These are phyloP conservation scores for Sphyrna mokarran DNA, from an alignment of 2,113 vertebrate species.

Conservation along the genomic window DNA sequence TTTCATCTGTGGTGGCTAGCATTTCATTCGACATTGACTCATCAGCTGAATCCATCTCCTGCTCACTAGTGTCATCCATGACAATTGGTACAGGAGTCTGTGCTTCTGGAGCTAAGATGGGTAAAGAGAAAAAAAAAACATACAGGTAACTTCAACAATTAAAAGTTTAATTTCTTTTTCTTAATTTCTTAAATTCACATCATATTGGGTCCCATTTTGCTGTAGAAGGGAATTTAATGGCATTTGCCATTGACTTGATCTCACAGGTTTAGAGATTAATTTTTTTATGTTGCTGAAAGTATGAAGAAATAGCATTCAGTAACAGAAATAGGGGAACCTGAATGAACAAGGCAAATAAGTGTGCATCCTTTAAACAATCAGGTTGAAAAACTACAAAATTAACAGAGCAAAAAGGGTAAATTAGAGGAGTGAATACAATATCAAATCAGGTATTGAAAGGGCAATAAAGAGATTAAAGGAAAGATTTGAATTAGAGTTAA, in stretches of 20 bases:
- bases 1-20: slow-evolving; percentile 71
- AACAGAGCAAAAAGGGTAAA: not conserved
- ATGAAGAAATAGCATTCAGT: not conserved
- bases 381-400: not conserved
- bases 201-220: not conserved
- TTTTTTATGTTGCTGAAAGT: not conserved
- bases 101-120: slow-evolving; percentile 66
- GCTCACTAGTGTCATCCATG: slow-evolving; percentile 80
- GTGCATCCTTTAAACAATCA: not conserved
- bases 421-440: not conserved
- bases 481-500: not conserved
- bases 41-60: slow-evolving; percentile 87
- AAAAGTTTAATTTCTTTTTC: not conserved
- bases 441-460: not conserved
- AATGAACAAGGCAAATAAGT: not conserved
- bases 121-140: not conserved
- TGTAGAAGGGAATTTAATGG: not conserved
- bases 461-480: not conserved
- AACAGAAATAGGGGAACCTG: not conserved
- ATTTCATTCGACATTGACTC: slow-evolving; percentile 83
- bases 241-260: not conserved
- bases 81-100: slow-evolving; percentile 71
- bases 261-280: not conserved
- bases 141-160: not conserved
- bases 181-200: slow-evolving; percentile 6